Conservation (phyloP, 2,113 vertebrate genomes). For the Spizaetus ornatus region DNA sequence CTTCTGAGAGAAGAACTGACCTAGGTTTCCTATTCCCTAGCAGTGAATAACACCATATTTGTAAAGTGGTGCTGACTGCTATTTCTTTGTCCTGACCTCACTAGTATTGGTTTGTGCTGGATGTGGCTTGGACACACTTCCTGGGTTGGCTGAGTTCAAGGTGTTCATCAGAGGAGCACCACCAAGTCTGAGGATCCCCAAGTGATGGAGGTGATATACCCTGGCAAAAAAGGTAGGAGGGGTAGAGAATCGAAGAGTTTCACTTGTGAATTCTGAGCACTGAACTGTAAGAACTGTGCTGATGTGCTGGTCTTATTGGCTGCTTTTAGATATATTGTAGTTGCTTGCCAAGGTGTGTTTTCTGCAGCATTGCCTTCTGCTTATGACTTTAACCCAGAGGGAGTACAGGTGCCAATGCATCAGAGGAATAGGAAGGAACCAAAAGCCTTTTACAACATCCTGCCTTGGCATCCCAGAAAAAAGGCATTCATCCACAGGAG, state of each 20-base stretch:
- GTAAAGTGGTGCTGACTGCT: neutral
- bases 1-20: neutral
- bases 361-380: neutral
- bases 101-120: neutral
- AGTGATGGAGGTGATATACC: neutral
- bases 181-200: neutral
- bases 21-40: neutral
- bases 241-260: neutral
- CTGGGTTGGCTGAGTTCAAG: neutral
- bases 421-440: neutral
- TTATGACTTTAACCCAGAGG: neutral
- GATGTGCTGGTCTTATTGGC: neutral
- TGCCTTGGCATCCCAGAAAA: neutral
- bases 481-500: neutral
- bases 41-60: neutral
- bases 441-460: neutral
- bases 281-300: neutral
- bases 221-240: neutral
- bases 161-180: neutral
- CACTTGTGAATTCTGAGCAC: neutral
- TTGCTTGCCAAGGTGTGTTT: neutral
- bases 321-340: neutral
- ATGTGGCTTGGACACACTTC: neutral
- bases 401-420: neutral
- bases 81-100: neutral